phyloP scores from a whole-genome alignment of 2,888 invertebrate species.

The Drosophila emarginata region DNA sequence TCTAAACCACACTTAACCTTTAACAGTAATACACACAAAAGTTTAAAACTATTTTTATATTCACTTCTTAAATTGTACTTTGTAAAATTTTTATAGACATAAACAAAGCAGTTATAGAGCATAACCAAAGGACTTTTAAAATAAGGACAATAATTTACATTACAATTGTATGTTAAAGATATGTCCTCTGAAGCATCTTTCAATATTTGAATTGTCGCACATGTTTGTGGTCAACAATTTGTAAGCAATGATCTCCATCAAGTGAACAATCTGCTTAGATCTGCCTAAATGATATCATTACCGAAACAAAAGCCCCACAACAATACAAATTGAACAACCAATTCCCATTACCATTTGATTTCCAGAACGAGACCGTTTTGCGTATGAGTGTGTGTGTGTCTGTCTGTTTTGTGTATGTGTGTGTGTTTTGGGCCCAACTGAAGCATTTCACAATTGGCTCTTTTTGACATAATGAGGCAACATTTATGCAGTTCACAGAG shows the following conservation, averaged over 20 bases:
- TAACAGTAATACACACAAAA: no score
- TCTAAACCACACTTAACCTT: no score
- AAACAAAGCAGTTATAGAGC: background rate
- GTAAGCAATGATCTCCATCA: slow-evolving; percentile 20
- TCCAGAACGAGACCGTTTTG: slow-evolving; percentile 22
- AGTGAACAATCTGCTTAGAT: slow-evolving; percentile 30
- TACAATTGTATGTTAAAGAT: background rate
- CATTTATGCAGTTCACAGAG: slow-evolving; percentile 68
- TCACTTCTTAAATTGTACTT: background rate
- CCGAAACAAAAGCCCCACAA: slow-evolving; percentile 28
- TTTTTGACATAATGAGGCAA: slow-evolving; percentile 61
- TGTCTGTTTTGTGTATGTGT: slow-evolving; percentile 5
- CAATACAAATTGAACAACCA: slow-evolving; percentile 41
- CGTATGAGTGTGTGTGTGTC: background rate
- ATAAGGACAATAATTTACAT: background rate
- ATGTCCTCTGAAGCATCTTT: background rate
- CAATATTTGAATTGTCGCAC: background rate
- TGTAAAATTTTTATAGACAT: background rate
- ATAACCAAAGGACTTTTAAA: no score
- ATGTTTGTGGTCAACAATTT: slow-evolving; percentile 4
- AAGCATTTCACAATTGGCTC: slow-evolving; percentile 37
- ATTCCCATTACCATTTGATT: slow-evolving; percentile 38
- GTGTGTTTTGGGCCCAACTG: slow-evolving; percentile 10
- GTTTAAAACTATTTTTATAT: no score
- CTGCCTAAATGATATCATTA: slow-evolving; percentile 42